Evolutionary conservation across 2,888 invertebrate genomes (phyloP).

Genomic region (Pogonocherus hispidulus): DNA sequence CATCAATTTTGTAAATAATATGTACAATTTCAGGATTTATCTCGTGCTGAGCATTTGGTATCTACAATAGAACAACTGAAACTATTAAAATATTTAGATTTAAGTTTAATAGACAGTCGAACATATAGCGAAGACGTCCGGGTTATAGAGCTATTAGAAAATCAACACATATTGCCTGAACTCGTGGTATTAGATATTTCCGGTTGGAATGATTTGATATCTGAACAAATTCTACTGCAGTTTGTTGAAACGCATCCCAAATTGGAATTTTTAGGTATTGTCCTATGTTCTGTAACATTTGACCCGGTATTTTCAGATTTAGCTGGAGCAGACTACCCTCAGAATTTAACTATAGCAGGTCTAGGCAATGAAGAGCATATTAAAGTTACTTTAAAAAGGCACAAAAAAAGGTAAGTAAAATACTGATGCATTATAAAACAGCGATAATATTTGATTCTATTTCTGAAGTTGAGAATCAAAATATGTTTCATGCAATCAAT

Average conservation of each 20-base stretch:
- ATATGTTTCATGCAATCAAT: too few species aligned
- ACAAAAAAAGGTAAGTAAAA: constrained; percentile 66
- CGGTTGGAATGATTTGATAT: constrained; percentile 65
- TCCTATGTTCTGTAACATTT: constrained; percentile 60
- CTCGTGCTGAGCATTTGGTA: constrained; percentile 50
- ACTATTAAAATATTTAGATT: constrained; percentile 61
- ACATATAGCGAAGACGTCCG: constrained; percentile 32
- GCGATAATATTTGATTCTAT: too few species aligned
- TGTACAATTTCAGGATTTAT: constrained; percentile 59
- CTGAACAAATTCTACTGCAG: constrained; percentile 50
- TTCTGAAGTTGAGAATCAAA: too few species aligned
- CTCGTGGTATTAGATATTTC: constrained; percentile 77
- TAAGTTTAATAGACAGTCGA: constrained; percentile 58
- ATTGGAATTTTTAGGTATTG: constrained; percentile 63
- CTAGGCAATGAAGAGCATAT: constrained; percentile 64
- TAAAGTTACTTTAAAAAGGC: constrained; percentile 71
- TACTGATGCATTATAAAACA: too few species aligned
- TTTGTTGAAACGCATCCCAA: constrained; percentile 60
- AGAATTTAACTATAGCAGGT: constrained; percentile 58
- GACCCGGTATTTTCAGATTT: constrained; percentile 59
- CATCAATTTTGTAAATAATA: too few species aligned
- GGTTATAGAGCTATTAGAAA: constrained; percentile 64
- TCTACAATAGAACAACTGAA: constrained; percentile 57
- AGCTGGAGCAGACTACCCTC: constrained; percentile 48
- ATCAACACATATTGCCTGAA: constrained; percentile 69